Evolutionary conservation across 2,888 invertebrate species (phyloP), one percentile per base, ranked within the genome.

Genomic region (Leucozona laternaria): DNA sequence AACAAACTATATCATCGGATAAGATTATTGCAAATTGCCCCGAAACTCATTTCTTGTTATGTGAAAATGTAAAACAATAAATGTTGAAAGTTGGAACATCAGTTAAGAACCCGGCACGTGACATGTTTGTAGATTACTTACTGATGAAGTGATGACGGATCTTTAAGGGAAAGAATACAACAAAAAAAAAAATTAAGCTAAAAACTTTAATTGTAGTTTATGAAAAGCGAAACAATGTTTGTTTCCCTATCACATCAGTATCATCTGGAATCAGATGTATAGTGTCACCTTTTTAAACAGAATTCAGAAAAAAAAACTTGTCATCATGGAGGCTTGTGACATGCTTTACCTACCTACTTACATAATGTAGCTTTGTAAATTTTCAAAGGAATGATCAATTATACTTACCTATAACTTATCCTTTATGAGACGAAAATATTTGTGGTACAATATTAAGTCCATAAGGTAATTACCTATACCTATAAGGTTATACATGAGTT

Each of bases 51-150:
- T 81, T 78, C 68, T 77, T 81, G 66, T 85, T 72, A 81, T 77
- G 66, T 81, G 81, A 81, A 85, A 85, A 85, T 78, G 85, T 81
- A 80, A 45, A 77, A 85, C 81, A 85, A 81, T 85, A 85, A 85
- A 85, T 78, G 85, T 73, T 85, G 85, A 72, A 85, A 73, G 85
- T 72, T 85, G 85, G 81, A 85, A 78, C 81, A 85, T 85, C 85
- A 85, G 85, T 85, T 81, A 85, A 85, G 81, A 76, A 31, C 58
- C 58, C 28, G 73, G 77, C 81, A 85, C 85, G 85, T 85, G 85
- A 85, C 81, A 66, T 85, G 85, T 45, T 77, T 85, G 72, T 62
- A 15, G 45, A 85, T 77, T 72, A 48, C 31, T 53, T 62, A 58
- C 10, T 25, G n/a, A 53, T 71, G 43, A n/a, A n/a, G n/a, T 75